Evolutionary conservation across 2,113 vertebrate genomes (phyloP), one percentile per base, ranked within the genome.

Genomic region (Gopherus evgoodei): DNA sequence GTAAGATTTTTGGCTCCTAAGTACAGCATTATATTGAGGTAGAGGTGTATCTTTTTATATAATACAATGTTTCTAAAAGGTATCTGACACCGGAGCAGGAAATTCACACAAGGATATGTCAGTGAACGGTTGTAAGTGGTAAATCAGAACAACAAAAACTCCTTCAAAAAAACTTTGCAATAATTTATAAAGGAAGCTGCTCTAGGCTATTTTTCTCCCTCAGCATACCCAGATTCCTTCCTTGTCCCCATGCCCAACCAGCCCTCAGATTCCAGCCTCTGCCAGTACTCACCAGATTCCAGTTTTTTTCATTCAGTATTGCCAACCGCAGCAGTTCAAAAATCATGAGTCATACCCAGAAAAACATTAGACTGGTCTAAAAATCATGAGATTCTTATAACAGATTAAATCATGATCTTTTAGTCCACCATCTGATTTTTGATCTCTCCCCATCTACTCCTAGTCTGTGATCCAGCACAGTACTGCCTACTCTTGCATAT

Each of bases 81-180:
- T 54, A 90, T 86, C 62, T 44, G 84, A 90, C 90, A 87, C 56
- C 31, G 38, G 90, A 44, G 57, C 69, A 35, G 62, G 38, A 95
- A 90, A 94, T 90, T 92, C 84, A 87, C 84, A 94, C 44, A 81
- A 89, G 54, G 81, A 69, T 84, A 84, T 79, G 57, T 84, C 72
- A 88, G 69, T 83, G 72, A 57, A 79, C 13, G 59, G 83, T 86
- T 65, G 59, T 87, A 76, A 24, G 54, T 80, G 76, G 88, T 27
- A 93, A 49, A 14, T n/a, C 49, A 87, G 87, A 83, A 65, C 3
- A 57, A 29, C n/a, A 86, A 57, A 57, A 22, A 42, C 8, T 52
- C 56, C 88, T 95, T 90, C 47, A 81, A 90, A 89, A 57, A 87
- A 85, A 83, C 24, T 91, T 83, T 82, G 44, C 11, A 65, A n/a